Percentiles rank a stretch among this genome's conserved stretches.
Evolutionary conservation across 2,113 vertebrate genomes (phyloP).

Genomic region (Hippocampus guttulatus): DNA sequence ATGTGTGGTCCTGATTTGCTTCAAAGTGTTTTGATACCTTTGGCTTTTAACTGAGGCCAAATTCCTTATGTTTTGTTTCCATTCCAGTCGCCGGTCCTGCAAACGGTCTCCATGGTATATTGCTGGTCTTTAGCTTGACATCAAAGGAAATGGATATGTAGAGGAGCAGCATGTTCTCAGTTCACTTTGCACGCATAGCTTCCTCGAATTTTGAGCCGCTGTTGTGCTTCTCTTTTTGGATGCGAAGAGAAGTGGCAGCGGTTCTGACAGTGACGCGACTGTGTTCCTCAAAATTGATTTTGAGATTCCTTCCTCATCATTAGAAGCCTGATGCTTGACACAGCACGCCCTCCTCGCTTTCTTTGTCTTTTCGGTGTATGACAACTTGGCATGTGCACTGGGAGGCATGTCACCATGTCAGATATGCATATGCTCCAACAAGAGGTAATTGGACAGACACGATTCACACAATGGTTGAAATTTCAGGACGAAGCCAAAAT

Average conservation of each 20-base stretch:
- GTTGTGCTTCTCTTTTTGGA: too few species aligned
- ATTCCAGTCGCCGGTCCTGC: background rate
- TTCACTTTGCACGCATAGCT: too few species aligned
- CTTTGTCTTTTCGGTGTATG: background rate
- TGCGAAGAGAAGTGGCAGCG: background rate
- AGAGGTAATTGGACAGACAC: background rate
- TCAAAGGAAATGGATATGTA: background rate
- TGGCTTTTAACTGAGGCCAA: background rate
- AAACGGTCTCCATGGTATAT: background rate
- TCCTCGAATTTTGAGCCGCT: too few species aligned
- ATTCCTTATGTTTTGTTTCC: background rate
- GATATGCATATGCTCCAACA: background rate
- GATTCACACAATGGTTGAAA: too few species aligned
- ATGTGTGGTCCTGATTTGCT: conserved; percentile 3
- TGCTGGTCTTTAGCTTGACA: background rate
- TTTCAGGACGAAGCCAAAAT: too few species aligned
- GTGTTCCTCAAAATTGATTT: background rate
- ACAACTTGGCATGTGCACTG: background rate
- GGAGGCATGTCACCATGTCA: background rate
- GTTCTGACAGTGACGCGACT: background rate
- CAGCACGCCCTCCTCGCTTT: background rate
- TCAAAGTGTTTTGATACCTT: background rate
- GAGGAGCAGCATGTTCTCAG: background rate
- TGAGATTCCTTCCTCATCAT: background rate
- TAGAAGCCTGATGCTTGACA: background rate